Evolutionary conservation across 2,113 vertebrate species (phyloP).

Genomic region (Cottus gobio): DNA sequence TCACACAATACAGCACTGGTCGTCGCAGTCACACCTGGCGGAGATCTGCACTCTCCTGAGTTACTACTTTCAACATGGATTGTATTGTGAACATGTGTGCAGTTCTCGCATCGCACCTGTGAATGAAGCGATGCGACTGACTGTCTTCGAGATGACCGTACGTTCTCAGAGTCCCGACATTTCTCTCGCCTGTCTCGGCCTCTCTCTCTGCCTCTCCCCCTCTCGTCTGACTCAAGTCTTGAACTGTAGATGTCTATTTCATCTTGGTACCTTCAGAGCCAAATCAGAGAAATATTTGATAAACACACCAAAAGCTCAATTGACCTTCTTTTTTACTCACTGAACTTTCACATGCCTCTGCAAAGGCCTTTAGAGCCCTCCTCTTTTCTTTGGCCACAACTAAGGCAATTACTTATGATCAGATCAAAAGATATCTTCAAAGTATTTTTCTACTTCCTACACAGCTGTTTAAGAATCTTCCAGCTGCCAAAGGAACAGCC

Average conservation of each 20-base stretch:
- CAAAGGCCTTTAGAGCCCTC: neutral
- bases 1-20: neutral
- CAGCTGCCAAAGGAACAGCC: neutral
- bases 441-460: neutral
- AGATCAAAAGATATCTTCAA: constrained; percentile 23
- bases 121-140: constrained; percentile 64
- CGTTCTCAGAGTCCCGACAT: constrained; percentile 70
- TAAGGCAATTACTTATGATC: constrained; percentile 1
- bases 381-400: neutral
- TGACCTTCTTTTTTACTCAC: neutral
- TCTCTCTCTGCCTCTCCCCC: constrained; percentile 80
- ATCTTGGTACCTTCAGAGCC: constrained; percentile 62
- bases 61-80: neutral
- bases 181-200: constrained; percentile 79
- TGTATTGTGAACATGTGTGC: neutral
- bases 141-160: constrained; percentile 61
- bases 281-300: neutral
- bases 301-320: neutral
- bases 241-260: constrained; percentile 55
- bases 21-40: neutral
- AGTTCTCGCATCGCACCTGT: constrained; percentile 52
- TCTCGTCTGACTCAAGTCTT: constrained; percentile 69
- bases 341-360: constrained; percentile 11
- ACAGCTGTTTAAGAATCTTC: neutral
- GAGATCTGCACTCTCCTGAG: neutral